Base-by-base conservation (phyloP, 2,113 vertebrate species). In the Mirounga angustirostris region DNA sequence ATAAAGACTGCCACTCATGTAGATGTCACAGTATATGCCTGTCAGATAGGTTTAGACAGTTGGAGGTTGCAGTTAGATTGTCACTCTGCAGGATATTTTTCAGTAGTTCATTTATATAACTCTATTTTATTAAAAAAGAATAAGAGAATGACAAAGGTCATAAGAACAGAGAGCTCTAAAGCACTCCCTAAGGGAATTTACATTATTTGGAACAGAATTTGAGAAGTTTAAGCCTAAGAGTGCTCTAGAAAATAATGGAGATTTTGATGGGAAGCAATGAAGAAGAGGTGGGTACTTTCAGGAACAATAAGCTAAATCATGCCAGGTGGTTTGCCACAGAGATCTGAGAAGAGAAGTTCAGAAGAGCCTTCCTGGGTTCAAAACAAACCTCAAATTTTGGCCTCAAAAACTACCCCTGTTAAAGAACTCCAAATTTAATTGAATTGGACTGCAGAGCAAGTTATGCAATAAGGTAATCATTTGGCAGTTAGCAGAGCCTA, bases 91-190 rank as follows among this genome's bases (percentile, higher is more conserved):
- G 67, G 76, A 94, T 98, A 87, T 94, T 97, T 97, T 89, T 96
- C 69, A 95, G 83, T 91, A 71, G 74, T 88, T 97, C 81, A 96
- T 98, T 99, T 99, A 98, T 98, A 95, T 97, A 98, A 98, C 92
- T 93, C 79, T 28, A 33, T 43, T 46, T 84, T 84, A 65, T 83
- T 73, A 78, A 63, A 78, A 78, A 76, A 73, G 78, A 88, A 85
- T 52, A 94, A 82, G 61, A 93, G 96, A 86, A 90, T 89, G 46
- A 82, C 26, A 33, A 14, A 74, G 46, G 3, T 50, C 0, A 8
- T 54, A 54, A 67, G 21, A 88, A 80, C 36, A 80, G 36, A 58
- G 22, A n/a, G 9, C n/a, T 58, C 85, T 54, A 16, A 63, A 28
- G 0, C 22, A 33, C 19, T 79, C 14, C 22, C 26, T 46, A 10